A percentile compares a stretch with the other conserved stretches of the same genome.
These are phyloP conservation scores for Araneus ventricosus DNA, from an alignment of 1,140 invertebrate genomes.

Conservation along the genomic window DNA sequence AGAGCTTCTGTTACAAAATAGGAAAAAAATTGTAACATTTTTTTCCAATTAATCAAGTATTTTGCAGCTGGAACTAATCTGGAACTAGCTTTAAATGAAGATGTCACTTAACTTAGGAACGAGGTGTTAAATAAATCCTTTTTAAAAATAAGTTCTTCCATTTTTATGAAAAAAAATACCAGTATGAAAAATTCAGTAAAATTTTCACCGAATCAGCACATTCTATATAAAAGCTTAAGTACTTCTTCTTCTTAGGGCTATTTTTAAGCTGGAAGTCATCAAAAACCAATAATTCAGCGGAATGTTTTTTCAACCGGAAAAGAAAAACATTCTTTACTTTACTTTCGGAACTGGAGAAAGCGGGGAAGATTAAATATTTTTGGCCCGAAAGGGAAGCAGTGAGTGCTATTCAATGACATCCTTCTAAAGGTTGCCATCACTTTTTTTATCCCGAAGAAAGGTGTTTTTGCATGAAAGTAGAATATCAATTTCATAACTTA, in stretches of 20 bases:
- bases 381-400: background rate
- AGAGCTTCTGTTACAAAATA: background rate
- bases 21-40: background rate
- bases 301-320: conserved; percentile 6
- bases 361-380: conserved; percentile 3
- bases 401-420: background rate
- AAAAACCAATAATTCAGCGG: conserved; percentile 7
- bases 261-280: background rate
- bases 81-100: background rate
- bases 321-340: background rate
- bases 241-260: background rate
- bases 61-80: background rate
- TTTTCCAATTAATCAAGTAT: background rate
- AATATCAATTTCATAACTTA: background rate
- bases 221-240: background rate
- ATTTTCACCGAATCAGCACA: background rate
- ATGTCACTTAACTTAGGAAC: background rate
- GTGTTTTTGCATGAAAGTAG: background rate
- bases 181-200: background rate
- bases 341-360: background rate
- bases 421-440: background rate
- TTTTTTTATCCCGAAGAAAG: background rate
- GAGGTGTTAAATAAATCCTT: background rate
- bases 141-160: background rate
- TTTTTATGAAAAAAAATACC: background rate